phyloP scores from a whole-genome alignment of 2,797 vertebrate genomes.

The Mycteria americana region DNA sequence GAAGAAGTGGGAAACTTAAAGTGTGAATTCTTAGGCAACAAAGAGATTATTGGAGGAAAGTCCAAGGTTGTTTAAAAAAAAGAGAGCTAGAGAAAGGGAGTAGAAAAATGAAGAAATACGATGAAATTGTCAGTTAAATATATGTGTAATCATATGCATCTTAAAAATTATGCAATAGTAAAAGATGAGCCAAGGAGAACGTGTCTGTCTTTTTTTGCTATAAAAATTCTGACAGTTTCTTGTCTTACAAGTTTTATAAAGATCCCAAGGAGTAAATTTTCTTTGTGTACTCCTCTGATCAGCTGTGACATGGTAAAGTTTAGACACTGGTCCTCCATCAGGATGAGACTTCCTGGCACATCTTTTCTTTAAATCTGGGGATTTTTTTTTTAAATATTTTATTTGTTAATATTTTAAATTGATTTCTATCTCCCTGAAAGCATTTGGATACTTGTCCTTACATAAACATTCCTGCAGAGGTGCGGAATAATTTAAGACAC shows the following conservation, averaged over 20 bases:
- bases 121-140: background rate
- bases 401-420: background rate
- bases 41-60: background rate
- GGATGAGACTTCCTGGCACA: background rate
- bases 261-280: background rate
- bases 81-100: fast-evolving
- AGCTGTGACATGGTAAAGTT: background rate
- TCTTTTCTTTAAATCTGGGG: background rate
- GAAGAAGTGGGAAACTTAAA: background rate
- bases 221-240: background rate
- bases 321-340: background rate
- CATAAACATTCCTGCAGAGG: background rate
- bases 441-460: background rate
- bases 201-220: background rate
- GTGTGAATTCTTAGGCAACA: background rate
- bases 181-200: background rate
- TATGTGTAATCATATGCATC: fast-evolving
- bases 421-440: background rate
- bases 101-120: background rate
- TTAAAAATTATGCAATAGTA: background rate
- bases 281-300: background rate
- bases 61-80: background rate
- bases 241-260: background rate
- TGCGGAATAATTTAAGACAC: conserved; percentile 12
- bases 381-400: background rate